phyloP scores from a whole-genome alignment of 2,888 invertebrate genomes.

The Pandemis heparana region DNA sequence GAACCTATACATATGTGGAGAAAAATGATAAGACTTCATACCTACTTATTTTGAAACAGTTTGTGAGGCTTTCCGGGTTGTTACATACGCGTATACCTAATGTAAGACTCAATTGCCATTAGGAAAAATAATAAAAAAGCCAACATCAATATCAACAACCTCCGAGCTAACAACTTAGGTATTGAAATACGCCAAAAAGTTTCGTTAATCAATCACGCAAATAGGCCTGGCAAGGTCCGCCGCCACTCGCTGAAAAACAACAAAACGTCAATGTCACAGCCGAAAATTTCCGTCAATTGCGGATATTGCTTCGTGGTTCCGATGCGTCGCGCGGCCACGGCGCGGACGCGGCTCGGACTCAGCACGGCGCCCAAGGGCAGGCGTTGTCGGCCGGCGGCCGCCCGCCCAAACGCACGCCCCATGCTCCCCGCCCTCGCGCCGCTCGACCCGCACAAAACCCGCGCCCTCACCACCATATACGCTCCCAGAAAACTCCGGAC shows the following conservation, averaged over 20 bases:
- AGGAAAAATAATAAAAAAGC: too few relatives aligned
- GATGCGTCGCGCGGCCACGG: slow-evolving; percentile 10
- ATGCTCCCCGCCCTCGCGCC: slow-evolving; percentile 79
- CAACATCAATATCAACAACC: too few relatives aligned
- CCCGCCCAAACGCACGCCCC: slow-evolving; percentile 67
- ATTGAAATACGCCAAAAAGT: background rate
- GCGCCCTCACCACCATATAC: slow-evolving; percentile 80
- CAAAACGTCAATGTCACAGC: slow-evolving; percentile 5
- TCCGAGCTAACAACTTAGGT: too few relatives aligned
- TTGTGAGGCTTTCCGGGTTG: too few relatives aligned
- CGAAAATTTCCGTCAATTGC: slow-evolving; percentile 2
- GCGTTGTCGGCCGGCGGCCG: slow-evolving; percentile 71
- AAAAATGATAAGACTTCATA: too few relatives aligned
- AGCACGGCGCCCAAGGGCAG: slow-evolving; percentile 69
- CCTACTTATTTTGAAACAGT: too few relatives aligned
- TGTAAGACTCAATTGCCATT: too few relatives aligned
- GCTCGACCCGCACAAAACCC: slow-evolving; percentile 72
- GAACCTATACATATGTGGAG: too few relatives aligned
- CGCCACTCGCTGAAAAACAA: background rate
- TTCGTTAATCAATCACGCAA: background rate
- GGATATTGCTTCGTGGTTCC: background rate
- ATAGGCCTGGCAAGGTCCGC: background rate
- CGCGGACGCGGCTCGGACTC: slow-evolving; percentile 41
- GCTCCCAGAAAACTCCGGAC: slow-evolving; percentile 76
- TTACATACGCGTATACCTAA: too few relatives aligned